phyloP scores from a whole-genome alignment of 2,888 invertebrate species.

The Phorcus lineatus region DNA sequence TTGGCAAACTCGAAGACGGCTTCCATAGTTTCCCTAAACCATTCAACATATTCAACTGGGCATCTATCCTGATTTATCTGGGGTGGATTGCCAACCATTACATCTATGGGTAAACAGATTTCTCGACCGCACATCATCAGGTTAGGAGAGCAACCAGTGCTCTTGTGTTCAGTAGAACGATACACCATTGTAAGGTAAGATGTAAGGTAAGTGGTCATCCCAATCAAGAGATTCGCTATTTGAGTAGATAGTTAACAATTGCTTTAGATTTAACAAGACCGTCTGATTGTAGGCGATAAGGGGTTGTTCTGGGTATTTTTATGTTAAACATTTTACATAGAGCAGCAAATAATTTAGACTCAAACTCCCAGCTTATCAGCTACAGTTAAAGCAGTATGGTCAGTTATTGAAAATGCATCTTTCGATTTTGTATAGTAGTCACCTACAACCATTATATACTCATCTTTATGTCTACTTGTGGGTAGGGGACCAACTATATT shows the following conservation, averaged over 20 bases:
- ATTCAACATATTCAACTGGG: no score
- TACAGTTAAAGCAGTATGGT: not conserved
- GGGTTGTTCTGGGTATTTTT: not conserved
- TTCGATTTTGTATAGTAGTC: not conserved
- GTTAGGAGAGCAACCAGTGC: no score
- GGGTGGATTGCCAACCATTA: no score
- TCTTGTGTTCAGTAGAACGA: not conserved
- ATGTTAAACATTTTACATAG: not conserved
- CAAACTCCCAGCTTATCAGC: not conserved
- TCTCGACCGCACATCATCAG: no score
- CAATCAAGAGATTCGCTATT: not conserved
- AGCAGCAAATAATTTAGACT: not conserved
- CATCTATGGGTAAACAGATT: no score
- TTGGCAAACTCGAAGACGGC: no score
- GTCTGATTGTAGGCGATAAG: not conserved
- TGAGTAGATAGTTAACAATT: not conserved
- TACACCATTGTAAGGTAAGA: not conserved
- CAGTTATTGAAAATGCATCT: not conserved
- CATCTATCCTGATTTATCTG: no score
- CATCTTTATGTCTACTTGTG: not conserved
- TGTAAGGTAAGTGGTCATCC: not conserved
- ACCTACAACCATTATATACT: not conserved
- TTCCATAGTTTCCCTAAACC: no score
- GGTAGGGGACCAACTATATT: not conserved
- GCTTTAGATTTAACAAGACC: not conserved